Evolutionary conservation across 2,797 vertebrate genomes (phyloP).

Genomic region (Smutsia gigantea): DNA sequence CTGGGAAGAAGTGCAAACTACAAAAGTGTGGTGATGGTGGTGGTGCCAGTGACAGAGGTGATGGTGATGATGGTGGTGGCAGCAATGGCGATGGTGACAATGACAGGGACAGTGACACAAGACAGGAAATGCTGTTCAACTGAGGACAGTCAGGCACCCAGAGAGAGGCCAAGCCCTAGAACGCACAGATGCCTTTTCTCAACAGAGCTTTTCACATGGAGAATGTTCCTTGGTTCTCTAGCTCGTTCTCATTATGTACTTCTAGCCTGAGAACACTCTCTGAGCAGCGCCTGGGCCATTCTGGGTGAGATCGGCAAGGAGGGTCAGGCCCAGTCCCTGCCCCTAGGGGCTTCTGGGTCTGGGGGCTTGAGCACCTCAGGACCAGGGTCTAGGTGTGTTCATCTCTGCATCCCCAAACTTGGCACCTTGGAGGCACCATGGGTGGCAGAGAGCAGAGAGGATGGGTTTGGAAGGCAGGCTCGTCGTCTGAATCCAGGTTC

Average conservation of each 20-base stretch:
- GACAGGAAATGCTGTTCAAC: background rate
- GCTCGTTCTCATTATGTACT: too few relatives aligned
- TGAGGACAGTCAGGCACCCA: background rate
- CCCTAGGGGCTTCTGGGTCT: background rate
- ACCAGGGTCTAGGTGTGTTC: background rate
- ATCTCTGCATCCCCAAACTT: background rate
- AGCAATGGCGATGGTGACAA: fast-evolving
- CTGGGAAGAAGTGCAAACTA: background rate
- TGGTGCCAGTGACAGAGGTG: fast-evolving
- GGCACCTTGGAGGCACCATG: background rate
- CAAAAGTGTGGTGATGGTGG: background rate
- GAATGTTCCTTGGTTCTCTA: background rate
- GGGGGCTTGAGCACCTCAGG: background rate
- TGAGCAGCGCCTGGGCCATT: background rate
- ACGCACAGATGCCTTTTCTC: background rate
- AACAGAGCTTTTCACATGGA: background rate
- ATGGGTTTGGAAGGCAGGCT: background rate
- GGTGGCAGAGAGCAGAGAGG: background rate
- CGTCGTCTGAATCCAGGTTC: background rate
- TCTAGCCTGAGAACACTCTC: background rate
- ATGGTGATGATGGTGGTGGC: fast-evolving
- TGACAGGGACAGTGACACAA: background rate
- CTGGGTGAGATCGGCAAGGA: background rate
- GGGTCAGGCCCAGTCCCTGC: background rate
- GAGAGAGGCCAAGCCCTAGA: background rate